Conservation (phyloP, 37 sponge, comb jelly and placozoan species). For the Agelas oroides region DNA sequence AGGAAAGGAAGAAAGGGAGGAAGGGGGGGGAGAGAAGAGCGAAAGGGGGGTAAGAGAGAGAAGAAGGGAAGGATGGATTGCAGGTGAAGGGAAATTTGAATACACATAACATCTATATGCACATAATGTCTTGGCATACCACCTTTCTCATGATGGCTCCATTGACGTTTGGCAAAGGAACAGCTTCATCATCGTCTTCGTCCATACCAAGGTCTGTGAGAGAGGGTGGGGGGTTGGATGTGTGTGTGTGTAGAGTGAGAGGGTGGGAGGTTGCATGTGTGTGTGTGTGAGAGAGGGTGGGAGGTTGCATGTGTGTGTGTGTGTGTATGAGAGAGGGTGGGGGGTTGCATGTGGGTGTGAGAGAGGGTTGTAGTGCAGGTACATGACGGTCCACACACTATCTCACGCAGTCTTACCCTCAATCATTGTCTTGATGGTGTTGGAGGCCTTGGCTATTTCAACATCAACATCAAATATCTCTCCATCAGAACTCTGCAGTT, state of each 20-base stretch:
- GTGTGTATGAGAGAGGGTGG: neutral
- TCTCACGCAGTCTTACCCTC: slow-evolving; percentile 62
- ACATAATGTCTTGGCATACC: no score
- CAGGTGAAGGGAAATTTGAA: no score
- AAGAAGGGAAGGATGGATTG: no score
- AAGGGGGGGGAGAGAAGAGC: neutral
- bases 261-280: no score
- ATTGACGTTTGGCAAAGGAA: slow-evolving; percentile 97
- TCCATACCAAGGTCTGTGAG: neutral
- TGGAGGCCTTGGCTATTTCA: slow-evolving; percentile 93
- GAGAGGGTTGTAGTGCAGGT: neutral
- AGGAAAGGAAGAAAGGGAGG: neutral
- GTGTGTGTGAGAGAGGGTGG: neutral
- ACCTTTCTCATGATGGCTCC: slow-evolving; percentile 96
- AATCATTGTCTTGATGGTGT: slow-evolving; percentile 98
- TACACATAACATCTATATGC: no score
- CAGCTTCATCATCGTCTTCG: slow-evolving; percentile 98
- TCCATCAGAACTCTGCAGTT: slow-evolving; percentile 95
- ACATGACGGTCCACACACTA: neutral
- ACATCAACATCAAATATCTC: slow-evolving; percentile 94
- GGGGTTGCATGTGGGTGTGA: neutral
- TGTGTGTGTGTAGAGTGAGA: slow-evolving; percentile 4
- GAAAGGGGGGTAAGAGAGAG: neutral
- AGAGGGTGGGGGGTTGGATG: no score
- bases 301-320: neutral